phyloP scores from a whole-genome alignment of 2,888 invertebrate species.

The Bembecia ichneumoniformis region DNA sequence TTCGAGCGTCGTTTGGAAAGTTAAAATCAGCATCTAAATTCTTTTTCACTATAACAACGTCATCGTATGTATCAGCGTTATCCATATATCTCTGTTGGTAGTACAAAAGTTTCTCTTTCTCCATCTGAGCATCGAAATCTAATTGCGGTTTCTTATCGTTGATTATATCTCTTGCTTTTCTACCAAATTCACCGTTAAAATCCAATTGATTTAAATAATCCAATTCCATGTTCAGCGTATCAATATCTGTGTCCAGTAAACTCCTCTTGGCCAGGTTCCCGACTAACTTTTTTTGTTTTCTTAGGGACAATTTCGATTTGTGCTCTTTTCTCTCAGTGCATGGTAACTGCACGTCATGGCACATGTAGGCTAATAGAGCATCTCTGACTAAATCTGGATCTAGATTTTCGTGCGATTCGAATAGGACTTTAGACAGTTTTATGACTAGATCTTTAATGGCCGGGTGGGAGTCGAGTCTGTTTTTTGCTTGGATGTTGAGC shows the following conservation, averaged over 20 bases:
- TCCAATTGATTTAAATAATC: conserved; percentile 60
- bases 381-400: conserved; percentile 84
- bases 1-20: conserved; percentile 58
- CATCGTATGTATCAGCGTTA: conserved; percentile 58
- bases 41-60: conserved; percentile 63
- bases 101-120: conserved; percentile 58
- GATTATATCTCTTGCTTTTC: conserved; percentile 58
- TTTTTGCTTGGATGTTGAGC: conserved; percentile 73
- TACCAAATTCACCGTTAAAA: conserved; percentile 55
- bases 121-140: conserved; percentile 69
- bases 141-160: conserved; percentile 42
- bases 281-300: conserved; percentile 27
- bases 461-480: conserved; percentile 80
- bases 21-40: conserved; percentile 67
- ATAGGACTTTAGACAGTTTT: conserved; percentile 75
- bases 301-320: conserved; percentile 17
- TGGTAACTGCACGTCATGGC: conserved; percentile 86
- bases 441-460: conserved; percentile 80
- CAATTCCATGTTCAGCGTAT: conserved; percentile 53
- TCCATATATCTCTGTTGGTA: conserved; percentile 58
- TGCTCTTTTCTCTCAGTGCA: conserved; percentile 61
- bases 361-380: conserved; percentile 86
- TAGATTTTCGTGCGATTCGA: conserved; percentile 76
- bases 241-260: conserved; percentile 51
- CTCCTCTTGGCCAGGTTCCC: conserved; percentile 19